Evolutionary conservation across 2,113 vertebrate species (phyloP).

Genomic region (Oxyruncus cristatus): DNA sequence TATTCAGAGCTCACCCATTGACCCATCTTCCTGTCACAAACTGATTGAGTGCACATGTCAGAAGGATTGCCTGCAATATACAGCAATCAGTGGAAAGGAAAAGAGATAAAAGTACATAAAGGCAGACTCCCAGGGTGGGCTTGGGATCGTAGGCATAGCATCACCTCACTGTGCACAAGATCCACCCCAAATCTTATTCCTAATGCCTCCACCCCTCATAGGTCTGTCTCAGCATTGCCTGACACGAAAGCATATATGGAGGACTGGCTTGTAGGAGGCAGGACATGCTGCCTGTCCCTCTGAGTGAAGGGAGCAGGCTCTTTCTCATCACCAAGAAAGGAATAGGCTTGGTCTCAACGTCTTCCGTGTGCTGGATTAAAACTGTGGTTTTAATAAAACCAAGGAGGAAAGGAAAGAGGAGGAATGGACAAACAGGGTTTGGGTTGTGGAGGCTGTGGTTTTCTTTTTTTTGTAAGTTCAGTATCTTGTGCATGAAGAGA

Average conservation of each 20-base stretch:
- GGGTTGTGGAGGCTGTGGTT: not conserved
- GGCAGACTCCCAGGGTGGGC: not conserved
- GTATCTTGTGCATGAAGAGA: not conserved
- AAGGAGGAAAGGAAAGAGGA: not conserved
- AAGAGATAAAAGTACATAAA: not conserved
- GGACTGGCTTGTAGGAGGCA: not conserved
- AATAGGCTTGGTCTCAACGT: not conserved
- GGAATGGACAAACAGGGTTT: not conserved
- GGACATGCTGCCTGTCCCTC: not conserved
- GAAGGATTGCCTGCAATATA: not conserved
- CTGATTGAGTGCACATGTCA: slow-evolving; percentile 28
- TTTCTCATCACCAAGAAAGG: not conserved
- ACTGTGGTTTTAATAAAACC: not conserved
- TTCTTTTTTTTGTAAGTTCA: not conserved
- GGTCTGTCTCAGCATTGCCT: not conserved
- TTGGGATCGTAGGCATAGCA: rapidly evolving
- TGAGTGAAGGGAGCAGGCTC: not conserved
- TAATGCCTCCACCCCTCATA: no score
- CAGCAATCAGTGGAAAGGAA: not conserved
- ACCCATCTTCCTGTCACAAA: slow-evolving; percentile 26
- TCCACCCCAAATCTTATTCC: not conserved
- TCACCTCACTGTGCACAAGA: not conserved
- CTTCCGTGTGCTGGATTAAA: not conserved
- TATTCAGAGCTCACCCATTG: not conserved
- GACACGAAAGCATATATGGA: not conserved